Base-by-base conservation (phyloP, 2,888 invertebrate genomes). In the Agonopterix subpropinquella region DNA sequence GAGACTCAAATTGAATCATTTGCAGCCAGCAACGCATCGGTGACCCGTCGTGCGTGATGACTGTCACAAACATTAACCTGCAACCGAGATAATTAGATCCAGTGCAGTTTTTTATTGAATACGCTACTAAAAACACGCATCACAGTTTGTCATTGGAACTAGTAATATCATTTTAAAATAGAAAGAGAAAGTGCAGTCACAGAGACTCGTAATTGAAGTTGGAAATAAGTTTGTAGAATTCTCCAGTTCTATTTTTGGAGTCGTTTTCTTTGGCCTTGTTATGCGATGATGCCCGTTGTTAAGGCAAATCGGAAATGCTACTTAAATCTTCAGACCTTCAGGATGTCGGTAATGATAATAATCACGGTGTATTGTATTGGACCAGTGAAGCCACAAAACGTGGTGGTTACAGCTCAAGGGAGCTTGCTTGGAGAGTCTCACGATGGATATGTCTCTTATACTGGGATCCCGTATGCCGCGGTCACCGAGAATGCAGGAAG, bases 381-480 rank as follows among this genome's bases (percentile, higher is more conserved):
- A 11, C 1, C 36, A 15, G 36, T 15, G 8, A 41, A 8, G 7
- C 11, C 42, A 9, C 42, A 47, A 36, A 36, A 42, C 5, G 70
- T 78, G 50, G 57, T 81, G 50, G 69, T 56, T 42, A 77, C 67
- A 8, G 79, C 70, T 1, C 88, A 88, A 57, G 87, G 88, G 0
- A 59, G 44, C 49, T 48, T 87, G 15, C 62, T 76, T 0, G 88
- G 86, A 0, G 54, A 63, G 4, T 43, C 52, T 0, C 60, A 62
- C 7, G 73, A 78, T 0, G 85, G 82, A 0, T 77, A 75, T 47
- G 61, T 73, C n/a, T 77, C 80, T 0, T 88, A 79, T 47, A 60
- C 57, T 0, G 87, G 85, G 0, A 75, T 88, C 39, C 87, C 88
- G 1, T 88, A 88, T 45, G 85, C 77, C 0, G 65, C 68, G 5